phyloP scores from a whole-genome alignment of 2,797 vertebrate genomes.

The Acrocephalus scirpaceus region DNA sequence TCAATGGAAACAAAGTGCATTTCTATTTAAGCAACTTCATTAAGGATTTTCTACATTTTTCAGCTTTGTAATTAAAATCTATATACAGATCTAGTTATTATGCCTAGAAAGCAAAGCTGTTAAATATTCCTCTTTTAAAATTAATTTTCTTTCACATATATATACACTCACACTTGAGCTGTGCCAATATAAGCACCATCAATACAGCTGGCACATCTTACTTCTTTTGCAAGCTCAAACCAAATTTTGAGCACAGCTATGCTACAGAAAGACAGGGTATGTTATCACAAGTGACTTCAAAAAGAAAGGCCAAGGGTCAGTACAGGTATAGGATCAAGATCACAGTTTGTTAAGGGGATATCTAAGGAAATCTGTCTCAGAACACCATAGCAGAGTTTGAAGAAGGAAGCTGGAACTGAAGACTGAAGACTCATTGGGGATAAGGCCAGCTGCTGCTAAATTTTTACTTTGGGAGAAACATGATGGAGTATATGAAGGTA shows the following conservation, averaged over 20 bases:
- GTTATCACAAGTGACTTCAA: neutral
- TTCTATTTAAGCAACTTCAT: neutral
- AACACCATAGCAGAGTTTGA: neutral
- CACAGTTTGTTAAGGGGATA: neutral
- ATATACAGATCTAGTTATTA: neutral
- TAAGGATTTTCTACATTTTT: neutral
- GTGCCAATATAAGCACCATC: neutral
- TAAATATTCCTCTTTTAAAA: neutral
- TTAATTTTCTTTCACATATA: neutral
- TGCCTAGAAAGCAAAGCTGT: neutral
- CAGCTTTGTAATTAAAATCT: slow-evolving; percentile 1
- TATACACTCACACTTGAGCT: neutral
- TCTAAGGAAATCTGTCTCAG: neutral
- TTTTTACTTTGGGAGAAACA: rapidly evolving
- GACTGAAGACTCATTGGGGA: neutral
- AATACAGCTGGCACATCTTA: neutral
- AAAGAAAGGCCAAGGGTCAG: neutral
- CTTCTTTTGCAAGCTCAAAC: neutral
- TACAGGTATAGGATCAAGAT: neutral
- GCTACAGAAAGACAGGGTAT: neutral
- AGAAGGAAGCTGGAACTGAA: neutral
- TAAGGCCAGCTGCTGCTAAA: neutral
- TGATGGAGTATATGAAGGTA: neutral
- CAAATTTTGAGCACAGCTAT: neutral
- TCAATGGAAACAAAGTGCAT: neutral